phyloP scores from a whole-genome alignment of 1,140 invertebrate genomes.

The Mylabris phalerata region DNA sequence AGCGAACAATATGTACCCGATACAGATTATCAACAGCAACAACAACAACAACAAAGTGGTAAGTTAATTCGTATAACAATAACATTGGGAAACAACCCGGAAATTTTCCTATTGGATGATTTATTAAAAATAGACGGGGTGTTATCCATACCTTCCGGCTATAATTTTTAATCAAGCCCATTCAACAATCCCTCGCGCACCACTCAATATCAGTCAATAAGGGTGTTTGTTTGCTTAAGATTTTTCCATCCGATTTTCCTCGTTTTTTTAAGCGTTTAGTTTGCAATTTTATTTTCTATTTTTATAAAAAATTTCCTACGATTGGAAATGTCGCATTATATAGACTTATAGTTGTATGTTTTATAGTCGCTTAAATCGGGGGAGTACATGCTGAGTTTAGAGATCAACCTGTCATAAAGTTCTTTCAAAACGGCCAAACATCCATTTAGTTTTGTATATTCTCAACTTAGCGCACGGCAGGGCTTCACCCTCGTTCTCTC shows the following conservation, averaged over 20 bases:
- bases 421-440: conserved; percentile 16
- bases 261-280: too few relatives aligned
- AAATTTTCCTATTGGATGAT: background rate
- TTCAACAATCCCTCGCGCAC: background rate
- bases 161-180: conserved; percentile 23
- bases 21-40: conserved; percentile 22
- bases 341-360: too few relatives aligned
- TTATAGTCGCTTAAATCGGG: too few relatives aligned
- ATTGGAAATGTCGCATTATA: too few relatives aligned
- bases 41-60: conserved; percentile 19
- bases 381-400: conserved; percentile 15
- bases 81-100: background rate
- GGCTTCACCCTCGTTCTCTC: conserved; percentile 8
- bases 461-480: conserved; percentile 15
- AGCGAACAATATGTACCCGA: conserved; percentile 40
- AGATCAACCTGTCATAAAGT: conserved; percentile 16
- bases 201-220: conserved; percentile 18
- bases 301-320: too few relatives aligned
- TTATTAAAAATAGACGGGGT: background rate
- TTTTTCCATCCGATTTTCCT: conserved; percentile 4
- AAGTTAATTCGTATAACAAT: conserved; percentile 6
- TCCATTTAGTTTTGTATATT: conserved; percentile 20
- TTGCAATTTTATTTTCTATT: too few relatives aligned
- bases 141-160: background rate
- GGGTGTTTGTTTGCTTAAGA: conserved; percentile 20